These are phyloP conservation scores for Anas platyrhynchos DNA, from an alignment of 2,113 vertebrate species.

Conservation along the genomic window DNA sequence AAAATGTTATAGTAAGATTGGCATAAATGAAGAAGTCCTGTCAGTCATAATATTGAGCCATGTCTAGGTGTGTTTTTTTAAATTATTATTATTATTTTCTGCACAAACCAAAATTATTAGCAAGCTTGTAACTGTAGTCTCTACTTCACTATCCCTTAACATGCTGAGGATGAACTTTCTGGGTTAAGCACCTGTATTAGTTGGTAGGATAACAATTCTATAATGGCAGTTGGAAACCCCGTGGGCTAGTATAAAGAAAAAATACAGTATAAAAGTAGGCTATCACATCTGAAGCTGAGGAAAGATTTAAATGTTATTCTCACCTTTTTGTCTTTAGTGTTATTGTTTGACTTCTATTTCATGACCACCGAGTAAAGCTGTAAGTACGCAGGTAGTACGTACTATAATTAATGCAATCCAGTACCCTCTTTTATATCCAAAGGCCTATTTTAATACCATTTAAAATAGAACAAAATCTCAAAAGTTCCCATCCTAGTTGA, in stretches of 20 bases:
- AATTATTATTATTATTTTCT: background rate
- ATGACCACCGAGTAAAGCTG: background rate
- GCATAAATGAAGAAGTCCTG: background rate
- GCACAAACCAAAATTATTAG: background rate
- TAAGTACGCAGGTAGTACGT: background rate
- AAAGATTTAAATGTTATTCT: background rate
- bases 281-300: background rate
- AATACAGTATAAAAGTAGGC: background rate
- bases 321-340: background rate
- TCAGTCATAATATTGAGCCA: fast-evolving
- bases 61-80: background rate
- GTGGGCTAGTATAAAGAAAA: background rate
- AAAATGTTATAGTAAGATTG: background rate
- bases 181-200: background rate
- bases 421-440: background rate
- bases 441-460: background rate
- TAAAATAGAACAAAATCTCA: background rate
- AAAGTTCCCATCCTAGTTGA: background rate
- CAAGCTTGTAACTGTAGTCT: background rate
- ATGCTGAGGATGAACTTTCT: background rate
- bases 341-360: background rate
- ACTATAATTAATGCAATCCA: background rate
- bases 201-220: background rate
- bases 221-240: background rate
- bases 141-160: background rate